phyloP scores from a whole-genome alignment of 2,797 vertebrate genomes.

The Moxostoma hubbsi region DNA sequence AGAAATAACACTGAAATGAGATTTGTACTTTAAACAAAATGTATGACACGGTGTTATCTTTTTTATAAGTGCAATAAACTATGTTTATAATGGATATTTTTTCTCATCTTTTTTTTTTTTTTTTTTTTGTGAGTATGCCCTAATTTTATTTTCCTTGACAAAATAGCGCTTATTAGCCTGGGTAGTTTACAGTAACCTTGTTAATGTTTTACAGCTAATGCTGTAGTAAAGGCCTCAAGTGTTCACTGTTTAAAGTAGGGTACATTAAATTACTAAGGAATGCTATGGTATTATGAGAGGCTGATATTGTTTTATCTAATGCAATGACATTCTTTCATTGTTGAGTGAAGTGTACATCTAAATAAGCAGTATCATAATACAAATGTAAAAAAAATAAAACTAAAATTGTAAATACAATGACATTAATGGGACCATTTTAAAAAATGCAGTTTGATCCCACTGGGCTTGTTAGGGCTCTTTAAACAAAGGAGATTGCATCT shows the following conservation, averaged over 20 bases:
- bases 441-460: neutral
- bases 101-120: neutral
- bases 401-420: neutral
- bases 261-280: too few relatives aligned
- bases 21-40: conserved; percentile 66
- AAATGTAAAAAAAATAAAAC: neutral
- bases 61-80: conserved; percentile 60
- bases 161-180: neutral
- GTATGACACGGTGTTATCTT: conserved; percentile 51
- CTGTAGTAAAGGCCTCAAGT: neutral
- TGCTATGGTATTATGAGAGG: too few relatives aligned
- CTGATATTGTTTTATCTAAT: neutral
- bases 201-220: conserved; percentile 12
- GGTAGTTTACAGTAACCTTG: neutral
- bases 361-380: too few relatives aligned
- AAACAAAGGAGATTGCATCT: neutral
- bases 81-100: conserved; percentile 38
- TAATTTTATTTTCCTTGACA: neutral
- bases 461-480: neutral
- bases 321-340: neutral
- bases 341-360: too few relatives aligned
- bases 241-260: neutral
- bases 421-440: neutral
- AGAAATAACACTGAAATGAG: conserved; percentile 72
- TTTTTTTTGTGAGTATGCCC: neutral